These are phyloP conservation scores for Caenorhabditis uteleia DNA, from an alignment of 2,888 invertebrate genomes.

Conservation along the genomic window DNA sequence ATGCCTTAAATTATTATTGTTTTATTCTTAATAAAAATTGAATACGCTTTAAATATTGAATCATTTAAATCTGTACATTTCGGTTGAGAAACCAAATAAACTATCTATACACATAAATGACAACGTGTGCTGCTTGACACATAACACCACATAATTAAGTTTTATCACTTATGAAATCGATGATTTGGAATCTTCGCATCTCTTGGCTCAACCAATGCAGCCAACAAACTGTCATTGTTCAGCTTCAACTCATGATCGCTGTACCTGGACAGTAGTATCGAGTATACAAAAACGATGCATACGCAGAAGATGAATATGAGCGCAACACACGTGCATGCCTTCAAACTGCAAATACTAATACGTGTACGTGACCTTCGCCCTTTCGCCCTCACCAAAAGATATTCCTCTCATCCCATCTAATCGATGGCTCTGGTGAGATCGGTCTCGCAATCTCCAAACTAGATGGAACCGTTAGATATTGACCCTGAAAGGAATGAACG, in stretches of 20 bases:
- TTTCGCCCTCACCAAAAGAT: slow-evolving; percentile 18
- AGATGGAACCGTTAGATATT: slow-evolving; percentile 36
- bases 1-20: slow-evolving; percentile 7
- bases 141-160: background rate
- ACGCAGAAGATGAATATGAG: slow-evolving; percentile 25
- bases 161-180: no score
- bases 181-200: no score
- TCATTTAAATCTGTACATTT: no score
- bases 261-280: slow-evolving; percentile 21
- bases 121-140: no score
- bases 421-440: slow-evolving; percentile 7
- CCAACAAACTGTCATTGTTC: slow-evolving; percentile 17
- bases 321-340: slow-evolving; percentile 16
- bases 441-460: slow-evolving; percentile 19
- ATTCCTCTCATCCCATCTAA: slow-evolving; percentile 11
- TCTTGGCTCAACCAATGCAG: no score
- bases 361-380: background rate
- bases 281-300: slow-evolving; percentile 26
- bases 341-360: slow-evolving; percentile 13
- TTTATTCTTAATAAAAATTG: no score
- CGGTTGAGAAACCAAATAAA: no score
- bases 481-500: slow-evolving; percentile 28
- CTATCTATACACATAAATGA: no score
- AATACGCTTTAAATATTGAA: no score
- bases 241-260: slow-evolving; percentile 13